phyloP scores from a whole-genome alignment of 2,888 invertebrate species.

The Mantis religiosa region DNA sequence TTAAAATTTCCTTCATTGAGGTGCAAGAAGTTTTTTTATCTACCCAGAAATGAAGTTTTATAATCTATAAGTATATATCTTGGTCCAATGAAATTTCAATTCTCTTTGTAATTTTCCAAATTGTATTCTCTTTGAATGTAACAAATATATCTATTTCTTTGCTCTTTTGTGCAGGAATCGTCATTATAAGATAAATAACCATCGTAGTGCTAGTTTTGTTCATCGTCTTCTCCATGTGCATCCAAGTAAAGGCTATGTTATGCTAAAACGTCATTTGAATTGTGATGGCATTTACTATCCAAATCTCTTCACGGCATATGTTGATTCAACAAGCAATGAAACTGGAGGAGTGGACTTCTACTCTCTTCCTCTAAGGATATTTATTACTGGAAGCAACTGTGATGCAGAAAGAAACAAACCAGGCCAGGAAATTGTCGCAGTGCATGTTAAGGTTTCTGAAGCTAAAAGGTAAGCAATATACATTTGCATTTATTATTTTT shows the following conservation, averaged over 20 bases:
- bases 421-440: slow-evolving; percentile 32
- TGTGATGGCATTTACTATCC: slow-evolving; percentile 82
- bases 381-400: slow-evolving; percentile 47
- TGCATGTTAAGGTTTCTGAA: slow-evolving; percentile 65
- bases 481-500: no score
- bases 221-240: slow-evolving; percentile 72
- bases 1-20: no score
- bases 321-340: slow-evolving; percentile 75
- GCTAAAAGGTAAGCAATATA: slow-evolving; percentile 56
- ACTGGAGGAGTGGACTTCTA: slow-evolving; percentile 68
- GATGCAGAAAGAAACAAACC: slow-evolving; percentile 31
- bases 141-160: neutral
- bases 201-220: slow-evolving; percentile 79
- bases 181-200: slow-evolving; percentile 72
- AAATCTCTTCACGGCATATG: slow-evolving; percentile 78
- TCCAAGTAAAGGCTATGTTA: slow-evolving; percentile 68
- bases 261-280: slow-evolving; percentile 64
- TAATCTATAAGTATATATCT: no score
- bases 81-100: no score
- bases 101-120: no score
- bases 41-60: no score
- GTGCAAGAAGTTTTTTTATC: no score
- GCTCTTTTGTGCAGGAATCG: slow-evolving; percentile 51
- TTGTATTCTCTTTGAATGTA: neutral
- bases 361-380: slow-evolving; percentile 70